Base-by-base conservation (phyloP, 2,888 invertebrate genomes). In the Hypomecis punctinalis region DNA sequence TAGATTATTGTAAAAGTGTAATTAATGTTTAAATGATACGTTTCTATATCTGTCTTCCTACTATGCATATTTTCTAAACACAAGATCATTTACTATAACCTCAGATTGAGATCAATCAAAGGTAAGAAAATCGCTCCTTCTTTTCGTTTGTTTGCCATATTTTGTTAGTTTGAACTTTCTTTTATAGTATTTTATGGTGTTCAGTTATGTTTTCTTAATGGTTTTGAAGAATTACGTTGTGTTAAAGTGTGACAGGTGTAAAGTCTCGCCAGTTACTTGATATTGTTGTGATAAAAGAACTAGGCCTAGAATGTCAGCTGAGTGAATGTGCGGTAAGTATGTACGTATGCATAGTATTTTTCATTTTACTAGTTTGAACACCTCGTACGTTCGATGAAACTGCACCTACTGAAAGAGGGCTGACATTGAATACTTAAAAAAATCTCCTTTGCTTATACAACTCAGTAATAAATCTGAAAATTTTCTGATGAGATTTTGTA, bases 91-190 rank as follows among this genome's bases (percentile, higher is more conserved):
- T 74, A 73, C 68, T 78, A 76, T 75, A 83, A 82, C 79, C 84
- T 85, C 79, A 74, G 81, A 72, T 76, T 70, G 78, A 75, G 80
- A 79, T 72, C 74, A 80, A 80, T 83, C 81, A 76, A 84, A 87
- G 86, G 90, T 89, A 88, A 81, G 85, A 66, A 79, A 79, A 77
- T 76, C 77, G 74, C 69, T 81, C 77, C 72, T 77, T 81, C 82
- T 84, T 77, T 78, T 56, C 70, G 82, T 81, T 83, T 79, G 81
- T 86, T 90, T 91, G 90, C 91, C 91, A 91, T 92, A 92, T 91
- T 92, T 91, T 88, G 79, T 80, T 80, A 75, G 84, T 84, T 91
- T 85, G 76, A 84, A 84, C 85, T 84, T 85, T 84, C 85, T 81
- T 84, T 83, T 81, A 75, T 54, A 70, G 69, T 71, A 80, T 69